Evolutionary conservation across 1,140 invertebrate genomes (phyloP), one percentile per base, ranked within the genome.

Genomic region (Apis dorsata): DNA sequence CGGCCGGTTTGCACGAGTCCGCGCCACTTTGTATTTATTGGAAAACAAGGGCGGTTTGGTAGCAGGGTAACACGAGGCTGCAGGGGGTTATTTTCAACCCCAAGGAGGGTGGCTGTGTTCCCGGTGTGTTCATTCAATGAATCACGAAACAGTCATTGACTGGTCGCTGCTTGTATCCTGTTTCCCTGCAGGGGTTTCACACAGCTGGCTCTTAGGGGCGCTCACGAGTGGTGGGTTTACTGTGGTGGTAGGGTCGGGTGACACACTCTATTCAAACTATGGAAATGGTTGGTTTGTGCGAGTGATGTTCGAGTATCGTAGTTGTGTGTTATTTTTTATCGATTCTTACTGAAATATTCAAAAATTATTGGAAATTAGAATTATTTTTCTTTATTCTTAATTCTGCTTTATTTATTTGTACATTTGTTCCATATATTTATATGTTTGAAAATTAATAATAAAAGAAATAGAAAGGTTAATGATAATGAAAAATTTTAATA

Each of bases 31-130:
- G 91, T 93, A 91, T 93, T 93, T 93, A 93, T 93, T 93, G 93
- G 93, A 93, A 93, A 93, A 93, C 93, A 93, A 93, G 92, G 93
- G 92, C 91, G 91, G 91, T 93, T 92, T 83, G 90, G 90, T 93
- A 93, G 82, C 91, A 93, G 93, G 93, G 60, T 86, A 90, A 75
- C 92, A 93, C 86, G 92, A 91, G 75, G 76, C 51, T 63, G 59
- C 75, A 83, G 88, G 73, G 79, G 81, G 89, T 91, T 51, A 87
- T 86, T 90, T 90, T 85, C 90, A 92, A 88, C 92, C 92, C 88
- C 85, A 75, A 79, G 60, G 83, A 87, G 91, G 88, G 88, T 86
- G 85, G 88, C 85, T 84, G 34, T 44, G 85, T 57, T 63, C 68
- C 70, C 71, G 79, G 83, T 70, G 66, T 70, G 66, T 72, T 86